These are phyloP conservation scores for Neocrepidodera transversa DNA, from an alignment of 2,888 invertebrate species.

Conservation along the genomic window DNA sequence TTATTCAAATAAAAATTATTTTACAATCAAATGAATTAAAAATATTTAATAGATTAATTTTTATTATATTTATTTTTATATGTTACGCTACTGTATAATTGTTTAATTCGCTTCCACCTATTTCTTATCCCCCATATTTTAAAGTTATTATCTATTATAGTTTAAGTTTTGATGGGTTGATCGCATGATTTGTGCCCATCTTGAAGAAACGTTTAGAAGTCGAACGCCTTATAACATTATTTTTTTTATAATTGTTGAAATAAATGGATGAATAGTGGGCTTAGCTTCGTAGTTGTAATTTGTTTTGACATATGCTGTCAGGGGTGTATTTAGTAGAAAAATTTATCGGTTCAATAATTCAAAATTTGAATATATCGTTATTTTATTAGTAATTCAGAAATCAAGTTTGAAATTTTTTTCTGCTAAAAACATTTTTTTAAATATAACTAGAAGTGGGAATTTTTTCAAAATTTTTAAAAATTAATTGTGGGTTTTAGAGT, in stretches of 20 bases:
- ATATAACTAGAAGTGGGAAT: too few species aligned
- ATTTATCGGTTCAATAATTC: not conserved
- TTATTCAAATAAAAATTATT: not conserved
- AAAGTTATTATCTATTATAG: conserved; percentile 36
- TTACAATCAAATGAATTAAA: not conserved
- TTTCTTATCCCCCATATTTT: conserved; percentile 31
- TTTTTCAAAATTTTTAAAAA: too few species aligned
- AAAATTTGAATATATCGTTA: too few species aligned
- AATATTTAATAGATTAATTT: not conserved
- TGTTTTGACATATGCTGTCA: conserved; percentile 2
- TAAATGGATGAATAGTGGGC: not conserved
- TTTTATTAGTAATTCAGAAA: too few species aligned
- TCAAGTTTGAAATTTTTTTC: too few species aligned
- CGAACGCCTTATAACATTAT: not conserved
- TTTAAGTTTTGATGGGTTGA: conserved; percentile 35
- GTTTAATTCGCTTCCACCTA: conserved; percentile 21
- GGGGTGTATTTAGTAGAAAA: not conserved
- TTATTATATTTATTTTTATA: not conserved
- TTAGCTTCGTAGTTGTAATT: not conserved
- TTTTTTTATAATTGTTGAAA: conserved; percentile 1
- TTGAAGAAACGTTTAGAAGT: conserved; percentile 12
- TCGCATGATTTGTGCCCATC: conserved; percentile 39
- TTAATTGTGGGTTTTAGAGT: too few species aligned
- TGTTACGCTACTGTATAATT: conserved; percentile 7
- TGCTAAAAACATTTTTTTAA: too few species aligned